These are phyloP conservation scores for Magallana nippona DNA, from an alignment of 2,888 invertebrate species.

Conservation along the genomic window DNA sequence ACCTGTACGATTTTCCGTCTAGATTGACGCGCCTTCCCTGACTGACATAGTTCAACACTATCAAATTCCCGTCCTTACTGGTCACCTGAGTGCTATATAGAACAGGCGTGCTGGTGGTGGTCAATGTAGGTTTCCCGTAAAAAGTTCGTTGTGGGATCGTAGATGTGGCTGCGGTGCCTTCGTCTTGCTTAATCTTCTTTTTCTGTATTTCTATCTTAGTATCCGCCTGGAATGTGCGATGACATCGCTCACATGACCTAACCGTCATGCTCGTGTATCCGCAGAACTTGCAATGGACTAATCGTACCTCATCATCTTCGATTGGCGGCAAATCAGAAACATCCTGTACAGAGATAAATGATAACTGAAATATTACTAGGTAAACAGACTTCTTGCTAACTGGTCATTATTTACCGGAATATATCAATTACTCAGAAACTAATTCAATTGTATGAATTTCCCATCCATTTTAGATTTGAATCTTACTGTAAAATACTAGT, in stretches of 20 bases:
- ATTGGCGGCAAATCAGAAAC: slow-evolving; percentile 10
- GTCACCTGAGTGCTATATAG: background rate
- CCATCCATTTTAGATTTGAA: no score
- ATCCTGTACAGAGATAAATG: background rate
- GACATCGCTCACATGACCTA: slow-evolving; percentile 87
- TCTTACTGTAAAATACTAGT: no score
- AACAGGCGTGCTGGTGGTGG: slow-evolving; percentile 7
- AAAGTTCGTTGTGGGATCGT: slow-evolving; percentile 59
- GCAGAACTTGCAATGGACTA: slow-evolving; percentile 85
- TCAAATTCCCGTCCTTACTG: background rate
- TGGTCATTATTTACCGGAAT: no score
- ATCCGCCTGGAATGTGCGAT: slow-evolving; percentile 72
- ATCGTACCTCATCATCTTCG: slow-evolving; percentile 36
- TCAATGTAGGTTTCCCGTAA: slow-evolving; percentile 55
- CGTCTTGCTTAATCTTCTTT: slow-evolving; percentile 37
- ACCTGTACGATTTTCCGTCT: slow-evolving; percentile 26
- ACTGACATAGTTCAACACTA: slow-evolving; percentile 34
- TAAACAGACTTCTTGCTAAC: no score
- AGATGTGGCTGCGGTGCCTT: slow-evolving; percentile 34
- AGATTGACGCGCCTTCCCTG: slow-evolving; percentile 33
- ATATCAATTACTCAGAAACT: no score
- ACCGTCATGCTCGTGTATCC: slow-evolving; percentile 90
- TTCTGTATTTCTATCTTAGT: slow-evolving; percentile 52
- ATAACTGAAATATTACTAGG: background rate
- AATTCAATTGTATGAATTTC: no score